Evolutionary conservation across 2,113 vertebrate genomes (phyloP).

Genomic region (Poeciliopsis retropinna): DNA sequence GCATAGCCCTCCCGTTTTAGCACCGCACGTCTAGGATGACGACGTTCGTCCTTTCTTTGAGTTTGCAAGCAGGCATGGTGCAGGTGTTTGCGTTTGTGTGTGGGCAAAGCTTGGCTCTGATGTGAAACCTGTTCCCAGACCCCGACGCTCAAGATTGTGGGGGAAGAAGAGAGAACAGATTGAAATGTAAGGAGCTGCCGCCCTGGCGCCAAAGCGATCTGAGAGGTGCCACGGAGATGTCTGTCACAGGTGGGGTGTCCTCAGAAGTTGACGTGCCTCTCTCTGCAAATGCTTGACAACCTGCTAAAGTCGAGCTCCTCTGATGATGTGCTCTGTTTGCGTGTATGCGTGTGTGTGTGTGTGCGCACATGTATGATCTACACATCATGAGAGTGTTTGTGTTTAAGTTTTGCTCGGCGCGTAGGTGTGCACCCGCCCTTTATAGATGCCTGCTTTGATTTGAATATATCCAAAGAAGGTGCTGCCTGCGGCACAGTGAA

Average conservation of each 20-base stretch:
- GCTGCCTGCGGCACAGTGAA: slow-evolving; percentile 49
- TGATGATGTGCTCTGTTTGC: slow-evolving; percentile 29
- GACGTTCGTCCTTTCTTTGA: slow-evolving; percentile 36
- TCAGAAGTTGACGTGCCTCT: slow-evolving; percentile 73
- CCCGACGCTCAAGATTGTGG: slow-evolving; percentile 30
- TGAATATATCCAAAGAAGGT: slow-evolving; percentile 55
- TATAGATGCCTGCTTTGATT: slow-evolving; percentile 66
- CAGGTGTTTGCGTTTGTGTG: slow-evolving; percentile 10
- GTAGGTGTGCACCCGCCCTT: slow-evolving; percentile 52
- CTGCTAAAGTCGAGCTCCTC: slow-evolving; percentile 64
- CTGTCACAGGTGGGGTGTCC: slow-evolving; percentile 60
- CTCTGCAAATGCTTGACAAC: slow-evolving; percentile 63
- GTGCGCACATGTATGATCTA: slow-evolving; percentile 10
- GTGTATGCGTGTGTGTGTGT: not conserved
- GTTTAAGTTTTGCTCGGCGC: slow-evolving; percentile 41
- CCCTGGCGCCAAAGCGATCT: slow-evolving; percentile 67
- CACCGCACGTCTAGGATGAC: not conserved
- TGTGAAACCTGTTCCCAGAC: slow-evolving; percentile 58
- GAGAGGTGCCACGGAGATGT: slow-evolving; percentile 69
- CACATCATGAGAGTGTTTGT: slow-evolving; percentile 19
- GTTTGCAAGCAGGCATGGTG: slow-evolving; percentile 45
- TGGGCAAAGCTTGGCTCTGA: slow-evolving; percentile 28
- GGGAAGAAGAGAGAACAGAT: slow-evolving; percentile 58
- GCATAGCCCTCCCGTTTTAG: slow-evolving; percentile 25
- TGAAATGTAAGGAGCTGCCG: slow-evolving; percentile 64